Evolutionary conservation across 2,113 vertebrate genomes (phyloP).

Genomic region (Ceuthmochares aereus): DNA sequence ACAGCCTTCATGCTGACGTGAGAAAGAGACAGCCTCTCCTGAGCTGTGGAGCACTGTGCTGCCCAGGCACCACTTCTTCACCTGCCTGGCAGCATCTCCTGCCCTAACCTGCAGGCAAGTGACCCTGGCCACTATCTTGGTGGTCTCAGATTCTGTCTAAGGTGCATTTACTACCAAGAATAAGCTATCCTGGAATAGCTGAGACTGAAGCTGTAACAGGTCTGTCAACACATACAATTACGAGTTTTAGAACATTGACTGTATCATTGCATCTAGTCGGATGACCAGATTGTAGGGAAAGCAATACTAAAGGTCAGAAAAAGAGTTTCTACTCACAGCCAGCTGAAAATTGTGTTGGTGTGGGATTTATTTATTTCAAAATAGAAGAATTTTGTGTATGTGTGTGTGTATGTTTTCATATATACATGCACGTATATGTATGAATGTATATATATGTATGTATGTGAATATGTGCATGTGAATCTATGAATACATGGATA

Average conservation of each 20-base stretch:
- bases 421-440: not conserved
- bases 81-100: not conserved
- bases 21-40: not conserved
- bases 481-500: not conserved
- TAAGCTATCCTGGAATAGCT: not conserved
- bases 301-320: not conserved
- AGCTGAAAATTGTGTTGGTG: not conserved
- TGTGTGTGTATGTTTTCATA: not conserved
- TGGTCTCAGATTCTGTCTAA: not conserved
- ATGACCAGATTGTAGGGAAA: not conserved
- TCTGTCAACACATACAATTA: not conserved
- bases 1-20: accelerated
- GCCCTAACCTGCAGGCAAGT: not conserved
- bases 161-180: not conserved
- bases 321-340: not conserved
- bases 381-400: not conserved
- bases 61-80: not conserved
- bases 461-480: not conserved
- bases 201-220: not conserved
- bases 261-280: not conserved
- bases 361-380: not conserved
- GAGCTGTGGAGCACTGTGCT: not conserved
- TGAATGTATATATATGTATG: not conserved
- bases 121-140: not conserved
- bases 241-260: not conserved